Percentiles rank a stretch among this genome's conserved stretches.
Conservation (phyloP, 2,888 invertebrate genomes). For the Altica lythri region DNA sequence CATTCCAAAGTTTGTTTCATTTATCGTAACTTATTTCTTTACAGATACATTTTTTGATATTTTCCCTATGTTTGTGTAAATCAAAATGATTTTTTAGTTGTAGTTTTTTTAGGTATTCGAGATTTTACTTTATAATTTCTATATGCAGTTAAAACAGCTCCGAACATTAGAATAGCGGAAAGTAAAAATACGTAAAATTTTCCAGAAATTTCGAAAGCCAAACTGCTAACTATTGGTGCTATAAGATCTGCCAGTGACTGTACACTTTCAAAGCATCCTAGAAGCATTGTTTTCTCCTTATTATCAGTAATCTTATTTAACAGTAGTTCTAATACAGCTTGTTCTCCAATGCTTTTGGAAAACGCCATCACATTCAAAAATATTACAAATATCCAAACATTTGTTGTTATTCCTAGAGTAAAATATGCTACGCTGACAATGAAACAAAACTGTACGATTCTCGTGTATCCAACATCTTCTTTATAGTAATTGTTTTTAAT, state of each 20-base stretch:
- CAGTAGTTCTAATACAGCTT: constrained; percentile 12
- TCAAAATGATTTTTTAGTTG: too few species aligned
- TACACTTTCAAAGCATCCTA: constrained; percentile 18
- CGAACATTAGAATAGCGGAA: neutral
- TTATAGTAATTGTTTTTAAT: constrained; percentile 10
- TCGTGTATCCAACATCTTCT: constrained; percentile 5
- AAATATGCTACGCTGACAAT: neutral
- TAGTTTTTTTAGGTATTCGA: neutral
- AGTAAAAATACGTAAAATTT: neutral
- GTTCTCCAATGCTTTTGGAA: neutral
- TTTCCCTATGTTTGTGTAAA: too few species aligned
- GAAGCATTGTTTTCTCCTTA: constrained; percentile 13
- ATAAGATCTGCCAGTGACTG: constrained; percentile 17
- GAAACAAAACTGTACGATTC: neutral
- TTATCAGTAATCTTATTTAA: constrained; percentile 7
- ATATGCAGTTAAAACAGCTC: neutral
- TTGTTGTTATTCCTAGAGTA: neutral
- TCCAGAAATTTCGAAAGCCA: constrained; percentile 6
- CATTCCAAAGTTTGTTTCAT: too few species aligned
- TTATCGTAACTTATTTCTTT: too few species aligned
- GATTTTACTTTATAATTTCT: neutral
- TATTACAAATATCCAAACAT: neutral
- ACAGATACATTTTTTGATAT: too few species aligned
- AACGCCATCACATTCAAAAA: neutral
- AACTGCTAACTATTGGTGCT: constrained; percentile 4